Base-by-base conservation (phyloP, 1,140 invertebrate genomes). In the Drepana arcuata region DNA sequence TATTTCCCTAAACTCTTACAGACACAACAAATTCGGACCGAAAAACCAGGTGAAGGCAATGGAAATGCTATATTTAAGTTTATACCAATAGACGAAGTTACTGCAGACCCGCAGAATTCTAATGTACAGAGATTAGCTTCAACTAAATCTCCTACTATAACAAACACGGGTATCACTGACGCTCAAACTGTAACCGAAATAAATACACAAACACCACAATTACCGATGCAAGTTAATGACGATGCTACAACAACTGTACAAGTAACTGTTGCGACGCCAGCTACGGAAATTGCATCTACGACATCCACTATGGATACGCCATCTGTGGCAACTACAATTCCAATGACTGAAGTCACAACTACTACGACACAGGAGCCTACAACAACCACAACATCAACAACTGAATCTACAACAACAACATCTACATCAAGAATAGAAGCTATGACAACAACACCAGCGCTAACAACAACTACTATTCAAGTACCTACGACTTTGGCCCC, bases 1-100 rank as follows among this genome's bases (percentile, higher is more conserved):
- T 52, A 12, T 44, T 32, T 40, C 41, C 29, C 38, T 60, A 40
- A 36, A 24, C 44, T 41, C 51, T 83, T 84, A 43, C 73, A 84
- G 83, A 84, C 83, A 36, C 71, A 84, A 70, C 62, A 79, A 71
- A 83, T 84, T 39, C 69, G 81, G 14, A 84, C 83, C 10, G 83
- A 84, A 64, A 83, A 68, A 56, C 83, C 81, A 16, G 45, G 36
- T 44, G 74, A 26, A 7, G 10, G 61, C 31, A 68, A 49, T 46
- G 63, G 63, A 45, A 75, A 62, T 41, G 52, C 77, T 16, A 58
- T 83, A 45, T 84, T 80, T 59, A 79, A 82, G 63, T 84, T 77
- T 41, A 84, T 84, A 63, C 78, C 83, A 18, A 82, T 84, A 34
- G 73, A 82, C 36, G 74, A 84, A 64, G 67, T 81, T 5, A 69